phyloP scores from a whole-genome alignment of 2,888 invertebrate species.

The Uropetala carovei region DNA sequence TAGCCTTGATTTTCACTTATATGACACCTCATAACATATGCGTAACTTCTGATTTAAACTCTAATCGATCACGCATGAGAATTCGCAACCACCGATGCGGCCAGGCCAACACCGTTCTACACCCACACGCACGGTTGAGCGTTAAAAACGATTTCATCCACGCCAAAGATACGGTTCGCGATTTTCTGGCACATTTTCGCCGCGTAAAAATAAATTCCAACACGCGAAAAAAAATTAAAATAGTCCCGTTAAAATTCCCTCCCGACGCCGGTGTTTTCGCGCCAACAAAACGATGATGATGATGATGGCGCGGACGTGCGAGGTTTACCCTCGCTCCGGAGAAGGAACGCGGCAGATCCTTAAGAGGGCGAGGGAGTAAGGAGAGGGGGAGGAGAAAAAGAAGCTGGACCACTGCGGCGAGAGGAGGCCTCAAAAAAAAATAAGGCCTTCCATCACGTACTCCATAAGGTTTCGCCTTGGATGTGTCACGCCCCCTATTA shows the following conservation, averaged over 20 bases:
- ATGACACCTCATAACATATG: too few relatives aligned
- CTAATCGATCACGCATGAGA: too few relatives aligned
- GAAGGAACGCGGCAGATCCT: not conserved
- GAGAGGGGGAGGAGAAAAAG: constrained; percentile 31
- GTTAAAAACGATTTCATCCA: not conserved
- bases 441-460: constrained; percentile 45
- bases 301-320: constrained; percentile 9
- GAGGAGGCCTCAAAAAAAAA: constrained; percentile 12
- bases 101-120: not conserved
- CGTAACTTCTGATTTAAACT: too few relatives aligned
- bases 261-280: not conserved
- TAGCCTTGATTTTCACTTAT: too few relatives aligned
- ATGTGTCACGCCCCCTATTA: constrained; percentile 54
- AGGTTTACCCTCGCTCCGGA: not conserved
- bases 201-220: not conserved
- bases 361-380: not conserved
- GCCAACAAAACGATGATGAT: not conserved
- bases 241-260: not conserved
- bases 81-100: too few relatives aligned
- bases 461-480: constrained; percentile 21
- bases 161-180: not conserved
- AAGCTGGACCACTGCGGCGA: constrained; percentile 1
- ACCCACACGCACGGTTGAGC: not conserved
- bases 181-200: constrained; percentile 19
- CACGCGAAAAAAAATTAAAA: not conserved